Conservation (phyloP, 2,113 vertebrate species). For the Tachycineta bicolor region DNA sequence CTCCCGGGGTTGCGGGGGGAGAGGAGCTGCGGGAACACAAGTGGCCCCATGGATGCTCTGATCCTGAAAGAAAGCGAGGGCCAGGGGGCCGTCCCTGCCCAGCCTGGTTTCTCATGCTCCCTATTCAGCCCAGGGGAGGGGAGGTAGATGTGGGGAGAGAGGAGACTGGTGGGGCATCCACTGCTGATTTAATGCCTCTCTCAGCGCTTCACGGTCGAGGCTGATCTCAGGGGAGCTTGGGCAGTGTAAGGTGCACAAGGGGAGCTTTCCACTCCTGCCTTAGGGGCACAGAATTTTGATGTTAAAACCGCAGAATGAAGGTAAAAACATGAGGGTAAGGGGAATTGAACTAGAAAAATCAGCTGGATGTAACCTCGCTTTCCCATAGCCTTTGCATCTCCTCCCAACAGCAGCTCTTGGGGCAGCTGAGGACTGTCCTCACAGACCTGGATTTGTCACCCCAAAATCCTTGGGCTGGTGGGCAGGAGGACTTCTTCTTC, state of each 20-base stretch:
- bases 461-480: background rate
- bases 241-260: background rate
- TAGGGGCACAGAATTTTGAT: background rate
- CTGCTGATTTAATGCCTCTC: background rate
- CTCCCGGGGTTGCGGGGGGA: background rate
- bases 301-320: background rate
- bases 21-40: slow-evolving; percentile 6
- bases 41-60: background rate
- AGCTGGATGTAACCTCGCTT: accelerated
- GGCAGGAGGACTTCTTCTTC: background rate
- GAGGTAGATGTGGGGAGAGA: background rate
- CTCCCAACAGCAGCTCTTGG: background rate
- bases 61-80: slow-evolving; percentile 43
- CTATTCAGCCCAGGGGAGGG: slow-evolving; percentile 7
- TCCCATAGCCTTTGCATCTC: background rate
- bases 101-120: slow-evolving; percentile 56
- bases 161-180: background rate
- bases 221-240: background rate
- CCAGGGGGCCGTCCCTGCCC: background rate
- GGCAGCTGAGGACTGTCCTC: background rate
- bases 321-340: background rate
- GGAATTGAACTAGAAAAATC: accelerated
- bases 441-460: background rate
- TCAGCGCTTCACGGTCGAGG: accelerated
- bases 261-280: background rate